Base-by-base conservation (phyloP, 2,113 vertebrate species). In the Calonectris borealis region DNA sequence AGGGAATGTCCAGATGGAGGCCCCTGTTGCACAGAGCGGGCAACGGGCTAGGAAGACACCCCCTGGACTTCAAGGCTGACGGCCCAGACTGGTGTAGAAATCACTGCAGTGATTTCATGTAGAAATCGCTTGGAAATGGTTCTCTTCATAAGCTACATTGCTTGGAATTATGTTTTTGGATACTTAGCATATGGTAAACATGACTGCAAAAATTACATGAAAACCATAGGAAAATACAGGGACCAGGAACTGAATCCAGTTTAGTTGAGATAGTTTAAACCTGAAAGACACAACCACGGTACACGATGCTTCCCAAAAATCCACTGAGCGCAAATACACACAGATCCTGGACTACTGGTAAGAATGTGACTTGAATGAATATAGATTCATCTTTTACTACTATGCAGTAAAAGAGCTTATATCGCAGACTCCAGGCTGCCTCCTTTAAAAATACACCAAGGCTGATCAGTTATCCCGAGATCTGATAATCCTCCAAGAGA, bases 361-460 rank as follows among this genome's bases (percentile, higher is more conserved):
- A 91, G 83, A 96, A 95, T 64, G 80, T 1, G 21, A 32, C 31
- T 24, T 51, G 65, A 84, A 75, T 69, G 91, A 82, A 75, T 26
- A 77, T 4, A 46, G 78, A 83, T 34, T 65, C 15, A 79, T 86
- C 77, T 91, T 95, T 61, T 86, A 78, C 80, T 90, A 29, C 68
- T 79, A 58, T 38, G 82, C 83, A 91, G 66, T 88, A 77, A 79
- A 88, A 91, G 89, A 94, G 61, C 76, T 95, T 83, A 65, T 38
- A 84, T 25, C 20, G 6, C 93, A 96, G 93, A 83, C 93, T 95
- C 92, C 85, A 83, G 82, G 71, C 92, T 88, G 92, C 90, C 66
- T 84, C 69, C 57, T 91, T 94, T 95, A 96, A 96, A 97, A 95
- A 94, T 95, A 94, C 68, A 96, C 88, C 58, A 46, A 83, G 71